A percentile compares a stretch with the other conserved stretches of the same genome.
phyloP scores from a whole-genome alignment of 2,888 invertebrate species.

The Odontomyia ornata region DNA sequence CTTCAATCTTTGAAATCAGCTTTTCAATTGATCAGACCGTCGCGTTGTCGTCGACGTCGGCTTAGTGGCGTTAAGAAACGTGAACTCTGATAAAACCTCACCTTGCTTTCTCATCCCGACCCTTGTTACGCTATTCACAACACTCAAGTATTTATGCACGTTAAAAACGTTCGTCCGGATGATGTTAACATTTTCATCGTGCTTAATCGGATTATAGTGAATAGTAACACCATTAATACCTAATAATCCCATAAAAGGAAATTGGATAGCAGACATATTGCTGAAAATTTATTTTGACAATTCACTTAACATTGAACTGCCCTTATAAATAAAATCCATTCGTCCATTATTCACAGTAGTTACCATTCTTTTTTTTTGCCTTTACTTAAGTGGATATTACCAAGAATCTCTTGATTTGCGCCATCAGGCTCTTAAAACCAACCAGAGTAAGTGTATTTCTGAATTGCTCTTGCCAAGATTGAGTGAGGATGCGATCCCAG shows the following conservation, averaged over 20 bases:
- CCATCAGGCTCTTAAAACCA: not conserved
- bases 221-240: constrained; percentile 44
- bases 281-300: constrained; percentile 41
- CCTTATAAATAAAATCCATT: constrained; percentile 36
- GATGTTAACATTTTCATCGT: constrained; percentile 26
- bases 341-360: constrained; percentile 35
- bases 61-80: not conserved
- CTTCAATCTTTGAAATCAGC: too few species aligned
- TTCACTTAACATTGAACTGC: constrained; percentile 43
- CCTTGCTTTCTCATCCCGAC: not conserved
- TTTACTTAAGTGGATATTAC: constrained; percentile 28
- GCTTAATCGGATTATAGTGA: constrained; percentile 43
- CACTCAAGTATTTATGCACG: not conserved
- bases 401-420: not conserved
- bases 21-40: not conserved
- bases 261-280: constrained; percentile 21
- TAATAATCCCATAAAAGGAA: constrained; percentile 42
- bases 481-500: too few species aligned
- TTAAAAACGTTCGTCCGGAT: too few species aligned
- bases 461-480: not conserved
- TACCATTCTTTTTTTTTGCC: not conserved
- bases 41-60: too few species aligned
- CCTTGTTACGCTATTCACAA: not conserved
- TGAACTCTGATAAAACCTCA: not conserved
- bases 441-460: not conserved